Evolutionary conservation across 2,888 invertebrate species (phyloP), one percentile per base, ranked within the genome.

Genomic region (Lepas anatifera): DNA sequence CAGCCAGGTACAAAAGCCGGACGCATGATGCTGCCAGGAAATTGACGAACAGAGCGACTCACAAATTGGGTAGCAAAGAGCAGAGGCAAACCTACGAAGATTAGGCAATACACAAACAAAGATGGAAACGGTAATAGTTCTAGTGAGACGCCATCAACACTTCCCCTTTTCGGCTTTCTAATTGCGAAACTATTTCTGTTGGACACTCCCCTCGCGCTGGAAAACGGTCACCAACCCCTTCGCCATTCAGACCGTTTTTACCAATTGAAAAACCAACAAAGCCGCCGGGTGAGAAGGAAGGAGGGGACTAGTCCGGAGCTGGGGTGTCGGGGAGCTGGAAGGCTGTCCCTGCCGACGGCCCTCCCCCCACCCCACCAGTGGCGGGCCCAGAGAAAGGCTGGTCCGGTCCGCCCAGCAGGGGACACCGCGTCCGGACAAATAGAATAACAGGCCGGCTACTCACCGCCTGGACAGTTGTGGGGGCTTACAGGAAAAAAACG

Each of bases 261-360:
- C 58, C 58, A 7, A 58, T 58, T 58, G 58, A 58, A 58, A 58
- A 58, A 58, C 58, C 58, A 58, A 58, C 58, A 58, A 58, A 58
- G 58, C 58, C 10, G 32, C 29, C 32, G 58, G 18, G 18, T n/a
- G 1, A 32, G 35, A 7, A 58, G 58, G 58, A 58, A 8, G 58
- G 58, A 58, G 25, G 58, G 58, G 58, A n/a, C n/a, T n/a, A n/a
- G 52, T 27, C 11, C 11, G 52, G 22, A 50, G 27, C n/a, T n/a
- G n/a, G n/a, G n/a, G n/a, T n/a, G n/a, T n/a, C n/a, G n/a, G n/a
- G n/a, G n/a, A n/a, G n/a, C n/a, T n/a, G n/a, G n/a, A n/a, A n/a
- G n/a, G 46, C n/a, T n/a, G 46, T 46, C 6, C 46, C 22, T 7
- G 46, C 58, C 25, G 27, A 25, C 27, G 50, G 27, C 7, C n/a